Evolutionary conservation across 2,888 invertebrate genomes (phyloP).

Genomic region (Synergus gifuensis): DNA sequence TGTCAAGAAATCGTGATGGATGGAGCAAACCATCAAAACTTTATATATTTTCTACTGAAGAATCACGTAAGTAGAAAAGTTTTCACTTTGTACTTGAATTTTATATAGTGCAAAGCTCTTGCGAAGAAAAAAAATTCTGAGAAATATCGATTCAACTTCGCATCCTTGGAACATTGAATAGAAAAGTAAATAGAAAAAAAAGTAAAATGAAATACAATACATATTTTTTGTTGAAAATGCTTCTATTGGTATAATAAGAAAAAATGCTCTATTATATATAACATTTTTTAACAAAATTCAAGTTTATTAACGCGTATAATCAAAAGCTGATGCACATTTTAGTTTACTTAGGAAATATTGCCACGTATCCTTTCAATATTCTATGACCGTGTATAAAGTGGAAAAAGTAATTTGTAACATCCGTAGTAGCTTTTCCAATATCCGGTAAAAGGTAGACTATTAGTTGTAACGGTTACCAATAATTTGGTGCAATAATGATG

Average conservation of each 20-base stretch:
- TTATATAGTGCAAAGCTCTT: background rate
- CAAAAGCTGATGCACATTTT: background rate
- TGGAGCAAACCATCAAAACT: slow-evolving; percentile 89
- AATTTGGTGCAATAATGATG: background rate
- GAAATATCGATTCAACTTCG: background rate
- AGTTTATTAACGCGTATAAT: background rate
- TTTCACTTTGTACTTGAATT: background rate
- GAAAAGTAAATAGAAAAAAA: background rate
- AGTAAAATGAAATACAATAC: background rate
- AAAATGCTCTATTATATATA: background rate
- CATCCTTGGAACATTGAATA: background rate
- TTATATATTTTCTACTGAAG: slow-evolving; percentile 87
- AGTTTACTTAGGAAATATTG: background rate
- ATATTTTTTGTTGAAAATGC: background rate
- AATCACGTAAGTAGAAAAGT: slow-evolving; percentile 81
- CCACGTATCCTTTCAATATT: background rate
- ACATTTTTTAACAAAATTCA: background rate
- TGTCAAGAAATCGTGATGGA: slow-evolving; percentile 91
- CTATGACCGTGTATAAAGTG: background rate
- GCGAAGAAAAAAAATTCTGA: background rate
- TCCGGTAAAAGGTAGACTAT: background rate
- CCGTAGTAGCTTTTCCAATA: background rate
- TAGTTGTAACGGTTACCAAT: background rate
- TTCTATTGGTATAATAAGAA: background rate
- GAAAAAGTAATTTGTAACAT: slow-evolving; percentile 2